Base-by-base conservation (phyloP, 2,888 invertebrate species). In the Steromphala cineraria region DNA sequence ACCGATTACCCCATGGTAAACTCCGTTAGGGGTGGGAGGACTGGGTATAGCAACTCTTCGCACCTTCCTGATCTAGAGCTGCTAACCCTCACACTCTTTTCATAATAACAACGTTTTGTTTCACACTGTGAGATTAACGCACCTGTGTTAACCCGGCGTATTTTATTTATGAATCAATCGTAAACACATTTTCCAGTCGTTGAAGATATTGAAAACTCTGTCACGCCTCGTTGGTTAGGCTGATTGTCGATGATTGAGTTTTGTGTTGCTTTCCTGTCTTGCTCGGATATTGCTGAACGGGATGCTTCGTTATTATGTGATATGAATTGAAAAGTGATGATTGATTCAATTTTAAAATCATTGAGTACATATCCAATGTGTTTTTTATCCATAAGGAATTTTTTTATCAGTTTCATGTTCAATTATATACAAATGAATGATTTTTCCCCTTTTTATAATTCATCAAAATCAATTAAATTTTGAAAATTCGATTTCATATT, bases 111-210 rank as follows among this genome's bases (percentile, higher is more conserved):
- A 15, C 10, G 36, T 36, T 71, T 71, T 71, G 71, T 71, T 71
- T 71, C 71, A 31, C 71, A 17, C 36, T 17, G 71, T 17, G 36
- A 71, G 71, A 71, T 71, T 71, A 40, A 71, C 31, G 40, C 71
- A 71, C 71, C 71, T 71, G 71, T 19, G 36, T 31, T 36, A 31
- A 36, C 36, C 31, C n/a, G 36, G 71, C n/a, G 40, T 71, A 19
- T 71, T 71, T 71, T 71, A 71, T 71, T 31, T 71, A 71, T 71
- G 71, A 71, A 40, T 71, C 71, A 71, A 71, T 71, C 71, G 71
- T 19, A 40, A 40, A 71, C 71, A 28, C 71, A 71, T 71, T 71
- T 71, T 17, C 19, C 71, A 40, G 17, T 31, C 71, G 28, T 36
- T 40, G 40, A 71, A 31, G 36, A 19, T 13, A 19, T 36, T 28